A percentile compares a stretch with the other conserved stretches of the same genome.
Evolutionary conservation across 2,113 vertebrate genomes (phyloP).

Genomic region (Baryphthengus martii): DNA sequence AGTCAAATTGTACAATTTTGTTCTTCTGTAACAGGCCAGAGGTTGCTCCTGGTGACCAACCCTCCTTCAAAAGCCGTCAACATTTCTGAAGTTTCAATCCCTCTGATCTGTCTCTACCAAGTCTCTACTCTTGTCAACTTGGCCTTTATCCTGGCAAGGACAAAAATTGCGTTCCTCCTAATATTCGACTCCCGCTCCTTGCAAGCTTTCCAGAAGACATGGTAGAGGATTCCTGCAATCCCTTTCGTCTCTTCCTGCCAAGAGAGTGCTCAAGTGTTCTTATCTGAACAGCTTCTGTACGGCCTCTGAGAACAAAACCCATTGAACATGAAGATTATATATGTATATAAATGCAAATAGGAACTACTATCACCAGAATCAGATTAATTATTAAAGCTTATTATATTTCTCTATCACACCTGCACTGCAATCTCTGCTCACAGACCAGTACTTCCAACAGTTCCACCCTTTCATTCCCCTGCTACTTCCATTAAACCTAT

Average conservation of each 20-base stretch:
- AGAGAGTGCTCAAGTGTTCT: neutral
- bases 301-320: neutral
- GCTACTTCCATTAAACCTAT: neutral
- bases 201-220: neutral
- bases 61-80: neutral
- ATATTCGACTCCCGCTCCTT: neutral
- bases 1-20: neutral
- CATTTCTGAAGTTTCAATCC: neutral
- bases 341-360: neutral
- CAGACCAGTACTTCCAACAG: neutral
- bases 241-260: neutral
- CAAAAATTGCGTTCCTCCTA: neutral
- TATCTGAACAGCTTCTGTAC: neutral
- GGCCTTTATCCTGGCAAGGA: neutral
- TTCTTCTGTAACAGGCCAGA: neutral
- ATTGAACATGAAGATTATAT: neutral
- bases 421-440: neutral
- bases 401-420: neutral
- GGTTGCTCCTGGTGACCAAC: neutral
- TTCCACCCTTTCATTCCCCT: neutral
- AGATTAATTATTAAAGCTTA: neutral
- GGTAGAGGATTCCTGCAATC: neutral
- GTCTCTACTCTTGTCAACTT: neutral
- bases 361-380: neutral
- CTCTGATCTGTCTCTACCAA: neutral